phyloP scores from a whole-genome alignment of 2,113 vertebrate species.

The Xyrauchen texanus region DNA sequence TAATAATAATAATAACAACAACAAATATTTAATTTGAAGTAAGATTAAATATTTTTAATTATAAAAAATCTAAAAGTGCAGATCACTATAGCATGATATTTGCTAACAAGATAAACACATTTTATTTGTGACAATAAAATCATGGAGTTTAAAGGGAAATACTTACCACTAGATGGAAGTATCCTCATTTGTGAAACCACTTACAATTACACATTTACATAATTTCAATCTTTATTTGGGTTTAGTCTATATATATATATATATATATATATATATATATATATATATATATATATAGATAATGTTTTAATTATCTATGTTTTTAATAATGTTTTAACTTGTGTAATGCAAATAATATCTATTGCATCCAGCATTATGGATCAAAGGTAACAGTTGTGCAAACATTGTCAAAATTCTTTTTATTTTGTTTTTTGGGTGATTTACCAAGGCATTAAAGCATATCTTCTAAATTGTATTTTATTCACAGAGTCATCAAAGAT shows the following conservation, averaged over 20 bases:
- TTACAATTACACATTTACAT: no score
- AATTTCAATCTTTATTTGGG: background rate
- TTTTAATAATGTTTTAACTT: background rate
- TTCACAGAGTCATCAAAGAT: background rate
- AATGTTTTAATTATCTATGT: no score
- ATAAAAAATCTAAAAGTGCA: background rate
- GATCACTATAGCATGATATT: background rate
- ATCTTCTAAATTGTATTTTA: background rate
- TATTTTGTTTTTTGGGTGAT: no score
- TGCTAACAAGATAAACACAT: background rate
- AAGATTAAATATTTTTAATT: no score
- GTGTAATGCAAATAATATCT: background rate
- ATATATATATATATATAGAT: background rate
- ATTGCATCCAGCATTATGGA: background rate
- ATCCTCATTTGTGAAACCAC: background rate
- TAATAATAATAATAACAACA: no score
- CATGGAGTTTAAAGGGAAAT: background rate
- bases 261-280: no score
- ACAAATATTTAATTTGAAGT: no score
- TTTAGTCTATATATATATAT: background rate
- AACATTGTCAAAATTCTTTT: background rate
- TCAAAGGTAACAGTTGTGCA: background rate
- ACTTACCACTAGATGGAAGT: slow-evolving; percentile 40
- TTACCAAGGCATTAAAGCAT: no score
- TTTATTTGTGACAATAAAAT: background rate